Base-by-base conservation (phyloP, 2,113 vertebrate species). In the Phrynocephalus versicolor region DNA sequence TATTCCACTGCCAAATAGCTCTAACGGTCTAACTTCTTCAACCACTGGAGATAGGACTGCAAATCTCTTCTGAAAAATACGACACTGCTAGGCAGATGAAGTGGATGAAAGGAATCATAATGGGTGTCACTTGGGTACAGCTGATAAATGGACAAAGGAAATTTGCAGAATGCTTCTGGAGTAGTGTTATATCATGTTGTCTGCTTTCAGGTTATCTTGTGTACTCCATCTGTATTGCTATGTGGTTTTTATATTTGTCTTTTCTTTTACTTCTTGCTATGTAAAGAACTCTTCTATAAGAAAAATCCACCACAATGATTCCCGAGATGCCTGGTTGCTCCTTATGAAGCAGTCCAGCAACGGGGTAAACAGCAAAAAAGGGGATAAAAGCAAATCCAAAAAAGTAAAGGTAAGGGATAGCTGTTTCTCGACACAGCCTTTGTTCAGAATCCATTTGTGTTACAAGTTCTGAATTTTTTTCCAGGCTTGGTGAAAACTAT, bases 261-360 rank as follows among this genome's bases (percentile, higher is more conserved):
- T 51, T 35, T 30, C 13, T 33, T 35, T 65, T 21, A 21, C 15
- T 85, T 80, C 39, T 80, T 39, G 35, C n/a, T 65, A 30, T 27
- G 35, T 35, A 64, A 86, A 94, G 94, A 92, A 88, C 18, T 51
- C 89, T 2, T 1, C 15, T 0, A 0, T 13, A 0, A 14, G 65
- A 71, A 82, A 5, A 0, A 9, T 18, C 0, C 65, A 2, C 4
- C 30, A 41, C 3, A 2, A 90, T 0, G 87, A 91, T 1, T 89
- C 94, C n/a, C 76, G 82, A 12, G 91, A 93, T 0, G 67, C 90
- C 58, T 96, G 96, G 96, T 84, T 93, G 90, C 87, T 94, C n/a
- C 94, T 96, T 10, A 60, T 94, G 55, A 89, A 86, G 64, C 90
- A 95, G 81, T 94, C 93, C 0, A 84, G 92, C 60, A 91, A 87